Conservation (phyloP, 53 echinoderm and acorn worm species). For the Astropecten irregularis region DNA sequence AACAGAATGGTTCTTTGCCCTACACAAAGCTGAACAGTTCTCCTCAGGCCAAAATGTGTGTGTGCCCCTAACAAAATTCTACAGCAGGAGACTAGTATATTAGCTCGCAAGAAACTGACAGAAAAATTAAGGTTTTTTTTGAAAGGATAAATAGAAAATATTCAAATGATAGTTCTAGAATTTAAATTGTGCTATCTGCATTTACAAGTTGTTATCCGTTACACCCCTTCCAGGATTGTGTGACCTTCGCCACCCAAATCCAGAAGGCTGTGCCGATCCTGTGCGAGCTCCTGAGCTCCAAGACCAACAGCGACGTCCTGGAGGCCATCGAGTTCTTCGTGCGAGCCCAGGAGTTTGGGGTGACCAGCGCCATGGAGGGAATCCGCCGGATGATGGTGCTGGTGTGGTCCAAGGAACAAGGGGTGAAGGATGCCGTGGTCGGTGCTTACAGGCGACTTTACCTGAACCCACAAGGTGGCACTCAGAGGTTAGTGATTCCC, state of each 20-base stretch:
- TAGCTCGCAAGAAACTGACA: too few relatives aligned
- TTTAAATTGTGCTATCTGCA: too few relatives aligned
- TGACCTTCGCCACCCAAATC: conserved; percentile 83
- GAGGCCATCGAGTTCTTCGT: conserved; percentile 87
- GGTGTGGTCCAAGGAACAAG: conserved; percentile 94
- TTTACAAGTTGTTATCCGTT: too few relatives aligned
- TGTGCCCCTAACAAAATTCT: too few relatives aligned
- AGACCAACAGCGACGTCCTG: conserved; percentile 86
- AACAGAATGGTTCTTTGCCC: too few relatives aligned
- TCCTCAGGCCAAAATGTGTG: too few relatives aligned
- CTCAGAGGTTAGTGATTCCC: conserved; percentile 69
- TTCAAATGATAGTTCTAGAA: too few relatives aligned
- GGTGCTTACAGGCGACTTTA: conserved; percentile 85
- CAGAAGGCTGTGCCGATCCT: conserved; percentile 90
- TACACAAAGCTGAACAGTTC: too few relatives aligned
- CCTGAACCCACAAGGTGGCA: conserved; percentile 73
- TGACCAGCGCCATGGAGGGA: conserved; percentile 78
- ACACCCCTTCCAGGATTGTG: conserved; percentile 97
- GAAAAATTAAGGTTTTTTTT: too few relatives aligned
- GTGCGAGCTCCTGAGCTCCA: conserved; percentile 87
- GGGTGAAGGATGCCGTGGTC: conserved; percentile 93
- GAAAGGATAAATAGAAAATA: too few relatives aligned
- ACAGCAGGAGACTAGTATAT: too few relatives aligned
- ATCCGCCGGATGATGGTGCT: conserved; percentile 92
- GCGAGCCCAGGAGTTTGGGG: conserved; percentile 92